Evolutionary conservation across 1,140 invertebrate species (phyloP).

Genomic region (Drosophila watanabei): DNA sequence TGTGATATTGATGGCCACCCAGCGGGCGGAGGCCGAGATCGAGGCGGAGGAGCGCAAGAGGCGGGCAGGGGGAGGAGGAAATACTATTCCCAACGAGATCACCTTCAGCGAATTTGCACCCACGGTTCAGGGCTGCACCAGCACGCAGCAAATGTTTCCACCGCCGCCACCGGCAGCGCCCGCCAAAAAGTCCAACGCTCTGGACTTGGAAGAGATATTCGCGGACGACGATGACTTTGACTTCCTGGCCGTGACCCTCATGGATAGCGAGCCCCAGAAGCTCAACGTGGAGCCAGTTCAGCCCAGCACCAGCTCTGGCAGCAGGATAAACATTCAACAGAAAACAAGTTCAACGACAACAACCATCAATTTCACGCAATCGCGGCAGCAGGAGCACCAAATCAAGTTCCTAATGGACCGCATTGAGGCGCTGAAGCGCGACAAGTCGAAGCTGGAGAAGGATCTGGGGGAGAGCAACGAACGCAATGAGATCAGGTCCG

Average conservation of each 20-base stretch:
- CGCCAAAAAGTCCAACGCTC: constrained; percentile 5
- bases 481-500: constrained; percentile 59
- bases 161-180: not conserved
- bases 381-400: constrained; percentile 75
- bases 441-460: constrained; percentile 71
- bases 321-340: constrained; percentile 21
- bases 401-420: constrained; percentile 77
- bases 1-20: constrained; percentile 73
- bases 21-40: constrained; percentile 62
- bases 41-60: constrained; percentile 40
- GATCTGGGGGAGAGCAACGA: constrained; percentile 63
- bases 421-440: constrained; percentile 64
- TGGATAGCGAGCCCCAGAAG: constrained; percentile 30
- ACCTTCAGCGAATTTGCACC: constrained; percentile 69
- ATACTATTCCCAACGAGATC: constrained; percentile 31
- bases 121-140: constrained; percentile 52
- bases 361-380: constrained; percentile 29
- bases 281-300: not conserved
- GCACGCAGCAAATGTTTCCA: constrained; percentile 64
- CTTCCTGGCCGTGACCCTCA: constrained; percentile 39
- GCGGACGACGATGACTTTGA: constrained; percentile 64
- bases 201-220: constrained; percentile 57
- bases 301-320: constrained; percentile 1
- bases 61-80: not conserved
- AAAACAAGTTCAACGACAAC: constrained; percentile 22